Conservation (phyloP, 2,888 invertebrate species). For the Tillus elongatus region DNA sequence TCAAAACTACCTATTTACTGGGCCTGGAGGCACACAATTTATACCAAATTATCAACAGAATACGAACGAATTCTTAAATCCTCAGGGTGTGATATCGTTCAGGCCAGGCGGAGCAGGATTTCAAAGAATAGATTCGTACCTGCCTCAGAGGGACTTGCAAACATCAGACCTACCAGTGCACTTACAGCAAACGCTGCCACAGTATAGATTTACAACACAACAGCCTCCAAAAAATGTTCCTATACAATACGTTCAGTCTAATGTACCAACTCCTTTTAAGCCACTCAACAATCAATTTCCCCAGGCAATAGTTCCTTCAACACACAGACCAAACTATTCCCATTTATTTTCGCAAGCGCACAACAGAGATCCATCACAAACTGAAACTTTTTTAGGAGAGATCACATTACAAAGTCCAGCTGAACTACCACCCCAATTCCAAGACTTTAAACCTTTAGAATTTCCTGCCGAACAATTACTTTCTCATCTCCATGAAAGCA, state of each 20-base stretch:
- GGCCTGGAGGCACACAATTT: constrained; percentile 30
- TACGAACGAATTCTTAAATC: constrained; percentile 28
- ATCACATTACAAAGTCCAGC: constrained; percentile 54
- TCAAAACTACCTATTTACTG: constrained; percentile 37
- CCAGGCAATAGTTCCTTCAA: constrained; percentile 28
- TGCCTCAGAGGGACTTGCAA: constrained; percentile 36
- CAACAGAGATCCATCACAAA: constrained; percentile 51
- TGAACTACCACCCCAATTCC: constrained; percentile 35
- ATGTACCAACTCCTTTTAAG: constrained; percentile 15
- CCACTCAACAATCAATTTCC: constrained; percentile 11
- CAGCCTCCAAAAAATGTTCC: constrained; percentile 28
- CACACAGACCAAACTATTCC: constrained; percentile 48
- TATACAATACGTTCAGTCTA: constrained; percentile 25
- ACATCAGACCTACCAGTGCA: constrained; percentile 39
- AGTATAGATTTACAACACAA: constrained; percentile 41
- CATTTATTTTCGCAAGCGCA: constrained; percentile 49
- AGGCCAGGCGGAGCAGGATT: constrained; percentile 27
- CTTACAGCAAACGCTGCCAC: constrained; percentile 39
- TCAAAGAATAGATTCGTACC: constrained; percentile 27
- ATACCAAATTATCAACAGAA: constrained; percentile 30
- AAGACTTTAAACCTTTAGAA: constrained; percentile 19
- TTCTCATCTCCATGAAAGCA: neutral
- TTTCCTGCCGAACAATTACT: constrained; percentile 4
- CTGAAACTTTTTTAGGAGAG: constrained; percentile 54
- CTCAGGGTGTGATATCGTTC: constrained; percentile 29